Evolutionary conservation across 2,113 vertebrate species (phyloP).

Genomic region (Pterocles gutturalis): DNA sequence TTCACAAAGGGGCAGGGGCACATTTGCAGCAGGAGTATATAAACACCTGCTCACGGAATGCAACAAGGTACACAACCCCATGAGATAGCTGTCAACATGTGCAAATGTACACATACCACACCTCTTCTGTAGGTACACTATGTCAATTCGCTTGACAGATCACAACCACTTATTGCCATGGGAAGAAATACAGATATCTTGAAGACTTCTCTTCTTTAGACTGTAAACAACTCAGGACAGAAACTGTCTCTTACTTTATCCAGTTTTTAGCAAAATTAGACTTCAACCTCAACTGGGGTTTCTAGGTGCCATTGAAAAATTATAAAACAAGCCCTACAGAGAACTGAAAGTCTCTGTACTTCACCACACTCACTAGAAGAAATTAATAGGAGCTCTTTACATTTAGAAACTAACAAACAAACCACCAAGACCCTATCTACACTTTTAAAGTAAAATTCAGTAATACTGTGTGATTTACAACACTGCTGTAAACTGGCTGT

Average conservation of each 20-base stretch:
- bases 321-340: background rate
- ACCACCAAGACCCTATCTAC: background rate
- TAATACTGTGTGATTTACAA: background rate
- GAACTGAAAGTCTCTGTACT: background rate
- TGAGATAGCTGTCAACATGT: rapidly evolving
- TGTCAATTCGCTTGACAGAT: rapidly evolving
- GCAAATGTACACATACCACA: rapidly evolving
- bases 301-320: background rate
- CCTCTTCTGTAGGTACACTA: background rate
- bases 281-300: background rate
- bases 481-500: background rate
- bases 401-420: background rate
- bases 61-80: too few relatives aligned
- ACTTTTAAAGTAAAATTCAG: background rate
- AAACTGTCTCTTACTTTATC: background rate
- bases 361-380: background rate
- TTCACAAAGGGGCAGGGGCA: background rate
- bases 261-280: background rate
- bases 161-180: rapidly evolving
- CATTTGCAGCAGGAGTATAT: rapidly evolving
- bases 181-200: background rate
- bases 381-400: background rate
- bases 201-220: background rate
- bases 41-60: rapidly evolving
- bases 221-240: background rate